phyloP scores from a whole-genome alignment of 2,797 vertebrate genomes.

The Sandelia bainsii region DNA sequence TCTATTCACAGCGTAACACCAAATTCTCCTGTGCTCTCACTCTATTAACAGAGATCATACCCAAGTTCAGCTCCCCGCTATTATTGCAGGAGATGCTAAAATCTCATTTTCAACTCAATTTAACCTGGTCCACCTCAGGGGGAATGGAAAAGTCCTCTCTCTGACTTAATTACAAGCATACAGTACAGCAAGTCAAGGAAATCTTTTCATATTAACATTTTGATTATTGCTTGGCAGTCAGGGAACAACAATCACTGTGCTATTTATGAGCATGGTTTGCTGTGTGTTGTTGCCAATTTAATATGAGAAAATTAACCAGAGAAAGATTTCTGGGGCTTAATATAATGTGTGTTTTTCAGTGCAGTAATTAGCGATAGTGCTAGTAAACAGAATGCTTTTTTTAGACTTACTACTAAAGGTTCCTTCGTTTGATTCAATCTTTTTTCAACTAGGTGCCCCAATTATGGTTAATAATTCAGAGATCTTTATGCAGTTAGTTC shows the following conservation, averaged over 20 bases:
- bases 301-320: constrained; percentile 15
- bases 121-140: constrained; percentile 84
- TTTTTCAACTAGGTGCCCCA: constrained; percentile 78
- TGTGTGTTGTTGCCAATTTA: constrained; percentile 15
- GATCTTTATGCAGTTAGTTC: constrained; percentile 80
- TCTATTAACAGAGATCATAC: constrained; percentile 88
- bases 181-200: constrained; percentile 36
- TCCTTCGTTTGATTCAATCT: constrained; percentile 60
- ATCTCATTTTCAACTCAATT: constrained; percentile 91
- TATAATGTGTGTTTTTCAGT: constrained; percentile 17
- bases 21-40: constrained; percentile 88
- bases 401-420: constrained; percentile 47
- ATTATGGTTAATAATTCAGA: constrained; percentile 84
- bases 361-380: constrained; percentile 16
- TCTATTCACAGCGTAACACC: constrained; percentile 84
- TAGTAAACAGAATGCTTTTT: constrained; percentile 58
- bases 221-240: constrained; percentile 20
- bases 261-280: constrained; percentile 10
- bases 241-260: constrained; percentile 24
- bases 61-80: constrained; percentile 85
- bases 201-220: constrained; percentile 32
- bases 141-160: constrained; percentile 57
- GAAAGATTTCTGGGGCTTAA: constrained; percentile 3
- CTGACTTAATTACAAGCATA: constrained; percentile 72
- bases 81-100: constrained; percentile 86